Conservation (phyloP, 2,797 vertebrate species). For the Limosa lapponica region DNA sequence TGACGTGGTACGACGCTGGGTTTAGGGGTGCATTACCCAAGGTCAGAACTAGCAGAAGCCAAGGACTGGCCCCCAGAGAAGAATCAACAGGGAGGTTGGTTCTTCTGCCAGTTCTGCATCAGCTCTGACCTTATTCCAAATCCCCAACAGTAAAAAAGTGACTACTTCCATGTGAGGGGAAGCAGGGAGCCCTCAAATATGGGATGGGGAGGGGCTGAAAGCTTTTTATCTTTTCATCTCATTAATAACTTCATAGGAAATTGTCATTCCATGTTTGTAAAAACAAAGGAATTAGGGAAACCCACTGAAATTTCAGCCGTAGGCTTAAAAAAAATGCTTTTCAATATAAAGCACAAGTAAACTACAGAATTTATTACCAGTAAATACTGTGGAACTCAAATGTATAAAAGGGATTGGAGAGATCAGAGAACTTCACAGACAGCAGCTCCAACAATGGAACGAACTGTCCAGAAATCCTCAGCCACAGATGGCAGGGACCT, state of each 20-base stretch:
- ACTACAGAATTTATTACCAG: neutral
- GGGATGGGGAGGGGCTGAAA: accelerated
- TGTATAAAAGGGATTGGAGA: neutral
- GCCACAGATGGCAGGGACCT: neutral
- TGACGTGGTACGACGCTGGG: accelerated
- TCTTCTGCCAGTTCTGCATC: neutral
- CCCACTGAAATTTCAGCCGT: neutral
- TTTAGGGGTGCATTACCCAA: too few species aligned
- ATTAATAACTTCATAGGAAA: neutral
- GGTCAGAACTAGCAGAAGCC: neutral
- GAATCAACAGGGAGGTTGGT: neutral
- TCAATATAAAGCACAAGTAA: neutral
- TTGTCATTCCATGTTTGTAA: neutral
- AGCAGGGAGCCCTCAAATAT: neutral
- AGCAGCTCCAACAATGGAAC: accelerated
- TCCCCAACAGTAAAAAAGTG: neutral
- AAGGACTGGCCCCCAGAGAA: accelerated
- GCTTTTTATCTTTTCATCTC: neutral
- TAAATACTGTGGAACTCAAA: neutral
- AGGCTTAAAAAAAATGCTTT: neutral
- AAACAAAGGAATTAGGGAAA: neutral
- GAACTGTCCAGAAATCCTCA: neutral
- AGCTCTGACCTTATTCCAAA: neutral
- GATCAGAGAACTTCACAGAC: neutral
- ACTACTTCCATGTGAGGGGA: neutral